These are phyloP conservation scores for Aphaenogaster rudis DNA, from an alignment of 1,140 invertebrate species.

Conservation along the genomic window DNA sequence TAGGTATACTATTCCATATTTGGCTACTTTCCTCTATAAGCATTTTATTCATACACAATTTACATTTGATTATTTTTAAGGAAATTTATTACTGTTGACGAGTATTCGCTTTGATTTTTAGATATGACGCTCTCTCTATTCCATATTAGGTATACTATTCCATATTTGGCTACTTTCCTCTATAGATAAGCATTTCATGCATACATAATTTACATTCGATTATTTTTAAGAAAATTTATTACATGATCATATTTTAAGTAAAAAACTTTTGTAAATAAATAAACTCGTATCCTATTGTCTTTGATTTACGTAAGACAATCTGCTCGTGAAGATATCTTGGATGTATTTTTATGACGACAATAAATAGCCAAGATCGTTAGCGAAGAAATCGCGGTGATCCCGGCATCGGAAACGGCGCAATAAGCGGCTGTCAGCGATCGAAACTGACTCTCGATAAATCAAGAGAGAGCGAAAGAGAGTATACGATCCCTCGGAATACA, in stretches of 20 bases:
- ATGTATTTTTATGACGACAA: background rate
- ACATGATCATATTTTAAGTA: background rate
- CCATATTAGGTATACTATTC: no score
- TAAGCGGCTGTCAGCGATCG: constrained; percentile 8
- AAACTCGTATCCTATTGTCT: background rate
- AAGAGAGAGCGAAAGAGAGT: background rate
- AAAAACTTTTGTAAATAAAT: constrained; percentile 2
- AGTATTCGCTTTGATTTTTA: no score
- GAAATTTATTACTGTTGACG: background rate
- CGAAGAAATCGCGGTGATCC: background rate
- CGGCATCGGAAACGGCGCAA: constrained; percentile 5
- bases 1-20: no score
- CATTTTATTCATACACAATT: background rate
- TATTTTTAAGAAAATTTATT: background rate
- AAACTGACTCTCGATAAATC: constrained; percentile 30
- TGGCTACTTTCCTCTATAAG: background rate
- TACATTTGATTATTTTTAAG: background rate
- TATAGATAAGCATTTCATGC: background rate
- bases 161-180: no score
- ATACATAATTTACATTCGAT: background rate
- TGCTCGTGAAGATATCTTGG: background rate
- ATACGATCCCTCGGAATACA: background rate
- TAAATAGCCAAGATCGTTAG: constrained; percentile 17
- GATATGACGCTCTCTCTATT: no score
- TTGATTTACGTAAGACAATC: background rate